phyloP scores from a whole-genome alignment of 2,888 invertebrate species.

The Trichopria drosophilae region DNA sequence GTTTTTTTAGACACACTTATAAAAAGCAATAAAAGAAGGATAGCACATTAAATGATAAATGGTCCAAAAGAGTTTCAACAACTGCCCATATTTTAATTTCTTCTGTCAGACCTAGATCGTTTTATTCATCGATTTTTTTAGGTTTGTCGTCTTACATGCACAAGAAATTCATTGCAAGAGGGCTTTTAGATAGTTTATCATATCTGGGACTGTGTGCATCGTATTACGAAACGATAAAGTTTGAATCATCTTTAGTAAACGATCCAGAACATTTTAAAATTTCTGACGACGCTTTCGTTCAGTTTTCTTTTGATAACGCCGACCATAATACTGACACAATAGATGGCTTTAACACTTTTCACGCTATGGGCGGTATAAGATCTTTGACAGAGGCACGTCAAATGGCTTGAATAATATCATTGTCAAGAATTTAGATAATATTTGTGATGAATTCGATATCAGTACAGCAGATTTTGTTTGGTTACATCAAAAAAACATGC shows the following conservation, averaged over 20 bases:
- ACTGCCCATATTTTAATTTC: constrained; percentile 19
- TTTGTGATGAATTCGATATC: background rate
- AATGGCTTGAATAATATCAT: too few species aligned
- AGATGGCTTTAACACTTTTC: constrained; percentile 15
- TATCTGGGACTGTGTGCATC: constrained; percentile 24
- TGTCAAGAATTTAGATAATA: constrained; percentile 1
- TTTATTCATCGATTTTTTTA: constrained; percentile 20
- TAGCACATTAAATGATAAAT: too few species aligned
- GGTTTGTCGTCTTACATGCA: constrained; percentile 20
- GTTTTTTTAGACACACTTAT: too few species aligned
- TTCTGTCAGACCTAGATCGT: constrained; percentile 19
- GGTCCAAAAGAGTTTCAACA: constrained; percentile 9
- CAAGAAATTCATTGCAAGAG: constrained; percentile 23
- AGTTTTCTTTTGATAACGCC: constrained; percentile 14
- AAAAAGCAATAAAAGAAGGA: too few species aligned
- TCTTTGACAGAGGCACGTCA: too few species aligned
- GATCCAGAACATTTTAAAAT: constrained; percentile 10
- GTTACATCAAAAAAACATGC: background rate
- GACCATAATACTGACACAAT: constrained; percentile 15
- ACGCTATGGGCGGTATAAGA: constrained; percentile 18
- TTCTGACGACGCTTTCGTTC: background rate
- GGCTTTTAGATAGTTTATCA: constrained; percentile 15
- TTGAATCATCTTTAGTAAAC: constrained; percentile 39
- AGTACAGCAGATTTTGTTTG: constrained; percentile 4
- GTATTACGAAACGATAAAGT: constrained; percentile 25